These are phyloP conservation scores for Andrena praecox DNA, from an alignment of 2,888 invertebrate species.

Conservation along the genomic window DNA sequence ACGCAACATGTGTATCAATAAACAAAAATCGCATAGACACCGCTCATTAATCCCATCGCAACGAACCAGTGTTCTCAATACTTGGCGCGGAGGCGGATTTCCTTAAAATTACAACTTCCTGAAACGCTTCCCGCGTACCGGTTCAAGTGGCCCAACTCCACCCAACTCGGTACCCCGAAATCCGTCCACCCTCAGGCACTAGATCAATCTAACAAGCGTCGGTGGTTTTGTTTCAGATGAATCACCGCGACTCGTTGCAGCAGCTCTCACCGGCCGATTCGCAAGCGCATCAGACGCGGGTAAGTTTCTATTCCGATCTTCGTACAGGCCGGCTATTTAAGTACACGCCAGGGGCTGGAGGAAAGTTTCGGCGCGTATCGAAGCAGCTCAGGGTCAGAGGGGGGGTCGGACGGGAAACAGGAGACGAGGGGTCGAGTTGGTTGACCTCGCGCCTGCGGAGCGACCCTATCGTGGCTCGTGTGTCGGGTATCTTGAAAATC, in stretches of 20 bases:
- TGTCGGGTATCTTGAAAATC: conserved; percentile 74
- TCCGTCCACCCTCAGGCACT: conserved; percentile 12
- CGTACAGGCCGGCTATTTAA: conserved; percentile 41
- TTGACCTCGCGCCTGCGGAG: conserved; percentile 63
- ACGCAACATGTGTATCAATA: too few species aligned
- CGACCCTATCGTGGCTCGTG: conserved; percentile 57
- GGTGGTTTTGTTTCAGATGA: conserved; percentile 66
- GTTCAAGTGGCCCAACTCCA: conserved; percentile 22
- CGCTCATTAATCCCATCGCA: not conserved
- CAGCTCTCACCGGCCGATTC: conserved; percentile 38
- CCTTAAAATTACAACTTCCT: conserved; percentile 12
- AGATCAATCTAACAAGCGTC: conserved; percentile 51
- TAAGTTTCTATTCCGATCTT: conserved; percentile 58
- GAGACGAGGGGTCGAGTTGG: conserved; percentile 65
- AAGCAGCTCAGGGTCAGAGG: conserved; percentile 13
- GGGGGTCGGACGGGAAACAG: not conserved
- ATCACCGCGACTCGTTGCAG: conserved; percentile 50
- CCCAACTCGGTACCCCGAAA: conserved; percentile 8
- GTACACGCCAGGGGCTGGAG: conserved; percentile 29
- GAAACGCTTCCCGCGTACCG: not conserved
- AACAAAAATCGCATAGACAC: not conserved
- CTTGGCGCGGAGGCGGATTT: not conserved
- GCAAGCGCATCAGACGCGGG: conserved; percentile 40
- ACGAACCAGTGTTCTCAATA: too few species aligned
- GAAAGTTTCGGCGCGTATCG: conserved; percentile 47